phyloP scores from a whole-genome alignment of 2,113 vertebrate genomes.

The Plestiodon gilberti region DNA sequence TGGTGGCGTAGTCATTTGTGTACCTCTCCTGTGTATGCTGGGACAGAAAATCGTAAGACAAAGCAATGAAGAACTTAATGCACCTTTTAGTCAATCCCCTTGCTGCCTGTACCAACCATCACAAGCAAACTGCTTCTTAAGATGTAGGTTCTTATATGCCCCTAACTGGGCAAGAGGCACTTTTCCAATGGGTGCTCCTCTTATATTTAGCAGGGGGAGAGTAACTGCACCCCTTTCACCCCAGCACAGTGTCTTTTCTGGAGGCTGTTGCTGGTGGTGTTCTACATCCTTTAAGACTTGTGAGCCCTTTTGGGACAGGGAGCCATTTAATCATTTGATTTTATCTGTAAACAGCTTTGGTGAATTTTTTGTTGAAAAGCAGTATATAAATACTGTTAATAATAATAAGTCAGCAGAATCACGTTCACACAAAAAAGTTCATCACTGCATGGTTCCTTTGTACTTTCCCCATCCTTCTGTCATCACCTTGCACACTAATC shows the following conservation, averaged over 20 bases:
- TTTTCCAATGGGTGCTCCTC: no score
- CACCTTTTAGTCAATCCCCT: background rate
- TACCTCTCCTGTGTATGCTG: background rate
- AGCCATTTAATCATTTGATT: no score
- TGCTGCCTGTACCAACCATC: background rate
- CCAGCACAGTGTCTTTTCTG: no score
- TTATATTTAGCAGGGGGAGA: no score
- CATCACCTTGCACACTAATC: background rate
- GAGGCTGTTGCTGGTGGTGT: no score
- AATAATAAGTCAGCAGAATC: background rate
- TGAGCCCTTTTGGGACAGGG: no score
- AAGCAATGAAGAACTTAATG: background rate
- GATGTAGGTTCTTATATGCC: background rate
- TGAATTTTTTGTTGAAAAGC: no score
- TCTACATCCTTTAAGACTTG: no score
- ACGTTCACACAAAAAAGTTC: background rate
- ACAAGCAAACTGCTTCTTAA: background rate
- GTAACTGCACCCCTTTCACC: no score
- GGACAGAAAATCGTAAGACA: background rate
- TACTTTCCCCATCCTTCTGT: slow-evolving; percentile 6
- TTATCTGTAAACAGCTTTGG: no score
- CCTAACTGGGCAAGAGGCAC: no score
- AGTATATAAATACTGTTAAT: no score
- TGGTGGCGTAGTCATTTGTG: background rate
- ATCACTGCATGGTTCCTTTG: background rate